These are phyloP conservation scores for Apeltes quadracus DNA, from an alignment of 2,113 vertebrate species.

Conservation along the genomic window DNA sequence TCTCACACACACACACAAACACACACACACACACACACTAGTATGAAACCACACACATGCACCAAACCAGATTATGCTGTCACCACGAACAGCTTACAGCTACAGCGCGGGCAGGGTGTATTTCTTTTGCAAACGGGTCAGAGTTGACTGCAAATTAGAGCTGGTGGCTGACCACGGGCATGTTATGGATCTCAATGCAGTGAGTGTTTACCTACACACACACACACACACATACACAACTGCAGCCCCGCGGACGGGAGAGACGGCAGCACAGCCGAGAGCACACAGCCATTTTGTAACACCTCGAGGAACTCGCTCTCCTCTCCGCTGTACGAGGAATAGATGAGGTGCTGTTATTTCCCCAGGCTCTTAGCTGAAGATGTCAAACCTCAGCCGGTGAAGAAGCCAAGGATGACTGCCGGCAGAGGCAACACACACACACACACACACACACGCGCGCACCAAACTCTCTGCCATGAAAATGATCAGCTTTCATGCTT, in stretches of 20 bases:
- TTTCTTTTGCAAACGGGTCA: slow-evolving; percentile 53
- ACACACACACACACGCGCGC: slow-evolving; percentile 36
- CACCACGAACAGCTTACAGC: slow-evolving; percentile 47
- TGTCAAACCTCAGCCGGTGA: slow-evolving; percentile 76
- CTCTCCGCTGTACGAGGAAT: slow-evolving; percentile 56
- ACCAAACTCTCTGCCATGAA: slow-evolving; percentile 51
- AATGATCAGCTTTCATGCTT: slow-evolving; percentile 73
- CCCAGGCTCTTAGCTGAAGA: slow-evolving; percentile 79
- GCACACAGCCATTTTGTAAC: slow-evolving; percentile 74
- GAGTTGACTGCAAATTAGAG: slow-evolving; percentile 73
- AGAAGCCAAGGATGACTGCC: slow-evolving; percentile 75
- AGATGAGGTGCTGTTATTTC: slow-evolving; percentile 81
- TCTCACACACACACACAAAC: slow-evolving; percentile 6
- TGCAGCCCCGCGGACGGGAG: slow-evolving; percentile 44
- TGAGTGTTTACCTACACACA: slow-evolving; percentile 53
- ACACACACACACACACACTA: slow-evolving; percentile 23
- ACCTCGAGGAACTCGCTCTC: slow-evolving; percentile 62
- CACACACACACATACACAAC: slow-evolving; percentile 51
- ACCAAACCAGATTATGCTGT: slow-evolving; percentile 56
- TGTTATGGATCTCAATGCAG: slow-evolving; percentile 62
- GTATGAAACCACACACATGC: slow-evolving; percentile 2
- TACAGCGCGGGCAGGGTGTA: slow-evolving; percentile 15
- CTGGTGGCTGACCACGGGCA: slow-evolving; percentile 46
- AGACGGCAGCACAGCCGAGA: slow-evolving; percentile 51
- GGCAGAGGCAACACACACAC: slow-evolving; percentile 42